Evolutionary conservation across 2,797 vertebrate genomes (phyloP).

Genomic region (Argyrosomus regius): DNA sequence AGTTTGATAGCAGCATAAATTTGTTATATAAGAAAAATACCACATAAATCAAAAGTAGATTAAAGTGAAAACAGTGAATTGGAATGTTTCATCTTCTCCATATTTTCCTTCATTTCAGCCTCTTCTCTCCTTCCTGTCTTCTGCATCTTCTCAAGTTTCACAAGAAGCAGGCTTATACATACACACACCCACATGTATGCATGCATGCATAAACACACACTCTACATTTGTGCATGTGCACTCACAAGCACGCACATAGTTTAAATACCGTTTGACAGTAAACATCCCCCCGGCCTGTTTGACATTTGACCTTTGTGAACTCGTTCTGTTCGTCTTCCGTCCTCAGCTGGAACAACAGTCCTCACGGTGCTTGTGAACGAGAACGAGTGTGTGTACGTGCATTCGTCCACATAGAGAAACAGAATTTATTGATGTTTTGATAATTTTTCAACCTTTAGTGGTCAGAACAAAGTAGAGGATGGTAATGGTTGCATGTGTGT

Average conservation of each 20-base stretch:
- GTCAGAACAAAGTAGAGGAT: background rate
- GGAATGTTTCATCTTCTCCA: constrained; percentile 31
- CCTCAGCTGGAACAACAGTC: constrained; percentile 73
- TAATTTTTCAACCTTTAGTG: constrained; percentile 44
- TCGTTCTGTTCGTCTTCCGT: constrained; percentile 33
- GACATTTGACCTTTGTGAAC: constrained; percentile 62
- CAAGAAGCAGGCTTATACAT: background rate
- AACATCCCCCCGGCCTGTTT: constrained; percentile 60
- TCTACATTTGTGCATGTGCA: background rate
- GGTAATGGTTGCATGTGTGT: background rate
- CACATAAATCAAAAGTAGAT: constrained; percentile 37
- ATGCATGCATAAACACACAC: background rate
- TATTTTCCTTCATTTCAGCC: background rate
- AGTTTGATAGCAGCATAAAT: constrained; percentile 36
- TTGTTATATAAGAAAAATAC: constrained; percentile 23
- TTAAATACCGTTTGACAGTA: constrained; percentile 56
- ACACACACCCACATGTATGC: background rate
- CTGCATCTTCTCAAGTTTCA: background rate
- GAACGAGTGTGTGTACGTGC: constrained; percentile 44
- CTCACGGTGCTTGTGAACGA: constrained; percentile 24
- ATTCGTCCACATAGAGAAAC: constrained; percentile 40
- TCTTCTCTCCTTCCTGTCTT: background rate
- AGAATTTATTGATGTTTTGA: constrained; percentile 49
- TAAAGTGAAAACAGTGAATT: constrained; percentile 26
- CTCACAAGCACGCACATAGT: constrained; percentile 27